Base-by-base conservation (phyloP, 2,797 vertebrate species). In the Rhinatrema bivittatum region DNA sequence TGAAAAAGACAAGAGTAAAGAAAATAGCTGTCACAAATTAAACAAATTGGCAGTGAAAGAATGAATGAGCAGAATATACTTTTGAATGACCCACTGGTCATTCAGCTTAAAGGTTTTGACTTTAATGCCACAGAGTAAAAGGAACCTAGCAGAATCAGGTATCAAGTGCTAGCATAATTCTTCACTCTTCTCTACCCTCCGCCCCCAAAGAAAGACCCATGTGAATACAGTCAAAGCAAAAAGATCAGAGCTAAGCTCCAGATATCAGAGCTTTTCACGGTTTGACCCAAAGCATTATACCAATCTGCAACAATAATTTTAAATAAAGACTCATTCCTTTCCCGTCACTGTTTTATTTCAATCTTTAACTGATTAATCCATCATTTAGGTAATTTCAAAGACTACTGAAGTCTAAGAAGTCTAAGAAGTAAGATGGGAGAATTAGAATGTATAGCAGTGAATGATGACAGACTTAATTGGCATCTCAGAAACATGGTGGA, bases 301-400 rank as follows among this genome's bases (percentile, higher is more conserved):
- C 77, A 66, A 51, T 62, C 21, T 44, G 30, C 41, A 60, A 55
- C 60, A 32, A 43, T 24, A 46, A 38, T 24, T 47, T 41, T 42
- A 55, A 24, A 50, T 46, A 46, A 56, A 62, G 62, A 52, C 42
- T 56, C 30, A 54, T 39, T 68, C 41, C 40, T 47, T 42, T 68
- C n/a, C 26, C 47, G 42, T 68, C 33, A 39, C 32, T 50, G 28
- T 36, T 27, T 43, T 24, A 32, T 18, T 53, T 55, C 48, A 55
- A 22, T 31, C 50, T 70, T 53, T 60, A 50, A 54, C 16, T 35
- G 36, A 57, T 56, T 70, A 74, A 72, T 53, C 41, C 40, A 23
- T 50, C 50, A 63, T 43, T 33, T 56, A 57, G 46, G 58, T 70
- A 72, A 66, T 29, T 49, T 63, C 53, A 60, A 68, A 60, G 64